Evolutionary conservation across 2,888 invertebrate genomes (phyloP).

Genomic region (Cheiracanthium punctorium): DNA sequence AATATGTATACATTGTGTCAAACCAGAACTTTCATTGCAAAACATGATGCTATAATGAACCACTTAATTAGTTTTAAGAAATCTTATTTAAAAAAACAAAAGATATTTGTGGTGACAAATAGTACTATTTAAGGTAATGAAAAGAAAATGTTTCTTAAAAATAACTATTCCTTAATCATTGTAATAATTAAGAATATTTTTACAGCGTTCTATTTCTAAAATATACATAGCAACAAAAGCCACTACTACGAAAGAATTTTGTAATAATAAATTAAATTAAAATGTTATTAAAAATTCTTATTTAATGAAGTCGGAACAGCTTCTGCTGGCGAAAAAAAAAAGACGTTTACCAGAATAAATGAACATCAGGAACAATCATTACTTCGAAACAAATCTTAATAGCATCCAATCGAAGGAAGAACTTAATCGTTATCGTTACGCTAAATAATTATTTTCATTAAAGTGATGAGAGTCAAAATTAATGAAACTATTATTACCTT

Average conservation of each 20-base stretch:
- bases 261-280: not conserved
- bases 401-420: not conserved
- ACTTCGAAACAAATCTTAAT: not conserved
- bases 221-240: too few species aligned
- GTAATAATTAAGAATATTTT: too few species aligned
- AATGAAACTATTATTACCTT: not conserved
- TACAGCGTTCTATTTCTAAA: too few species aligned
- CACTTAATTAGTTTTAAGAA: too few species aligned
- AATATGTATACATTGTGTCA: too few species aligned
- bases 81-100: too few species aligned
- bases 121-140: too few species aligned
- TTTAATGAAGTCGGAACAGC: not conserved
- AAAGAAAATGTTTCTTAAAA: too few species aligned
- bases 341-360: not conserved
- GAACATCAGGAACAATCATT: not conserved
- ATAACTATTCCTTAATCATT: too few species aligned
- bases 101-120: too few species aligned
- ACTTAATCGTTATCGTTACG: not conserved
- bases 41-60: too few species aligned
- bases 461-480: not conserved
- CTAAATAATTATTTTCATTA: conserved; percentile 4
- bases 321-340: not conserved
- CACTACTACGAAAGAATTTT: not conserved
- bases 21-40: too few species aligned
- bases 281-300: not conserved